Conservation (phyloP, 2,888 invertebrate species). For the Epinotia demarniana region DNA sequence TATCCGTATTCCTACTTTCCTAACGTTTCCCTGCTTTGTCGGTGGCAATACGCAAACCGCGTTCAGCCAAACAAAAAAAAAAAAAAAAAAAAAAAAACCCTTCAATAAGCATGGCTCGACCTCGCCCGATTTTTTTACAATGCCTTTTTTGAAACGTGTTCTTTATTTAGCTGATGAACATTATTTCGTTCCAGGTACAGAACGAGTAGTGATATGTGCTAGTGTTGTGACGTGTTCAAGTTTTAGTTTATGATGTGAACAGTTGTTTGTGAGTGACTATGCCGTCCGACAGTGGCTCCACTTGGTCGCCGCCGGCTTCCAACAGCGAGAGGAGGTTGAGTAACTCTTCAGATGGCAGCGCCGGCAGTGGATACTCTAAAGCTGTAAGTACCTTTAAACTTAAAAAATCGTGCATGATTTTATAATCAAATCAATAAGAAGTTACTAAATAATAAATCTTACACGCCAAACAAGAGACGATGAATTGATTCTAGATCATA, state of each 20-base stretch:
- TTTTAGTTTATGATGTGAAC: conserved; percentile 72
- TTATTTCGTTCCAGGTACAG: conserved; percentile 69
- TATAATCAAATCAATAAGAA: neutral
- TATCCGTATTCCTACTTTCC: too few relatives aligned
- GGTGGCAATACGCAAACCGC: too few relatives aligned
- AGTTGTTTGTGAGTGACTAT: conserved; percentile 66
- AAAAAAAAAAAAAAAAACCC: too few relatives aligned
- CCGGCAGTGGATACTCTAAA: conserved; percentile 81
- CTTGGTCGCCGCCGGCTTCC: conserved; percentile 80
- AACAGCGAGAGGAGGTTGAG: conserved; percentile 79
- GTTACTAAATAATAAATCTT: neutral
- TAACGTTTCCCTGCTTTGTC: too few relatives aligned
- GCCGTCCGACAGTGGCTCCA: conserved; percentile 81
- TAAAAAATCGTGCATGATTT: neutral
- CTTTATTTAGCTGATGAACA: conserved; percentile 46
- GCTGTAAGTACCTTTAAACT: conserved; percentile 68
- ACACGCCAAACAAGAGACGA: too few relatives aligned
- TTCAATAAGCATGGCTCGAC: neutral
- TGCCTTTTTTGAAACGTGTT: neutral
- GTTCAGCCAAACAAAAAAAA: too few relatives aligned
- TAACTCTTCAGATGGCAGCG: conserved; percentile 82
- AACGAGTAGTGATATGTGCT: conserved; percentile 63
- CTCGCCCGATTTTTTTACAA: neutral
- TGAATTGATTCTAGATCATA: too few relatives aligned
- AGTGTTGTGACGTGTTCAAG: conserved; percentile 64